Evolutionary conservation across 2,797 vertebrate genomes (phyloP).

Genomic region (Bryconaethiops microstoma): DNA sequence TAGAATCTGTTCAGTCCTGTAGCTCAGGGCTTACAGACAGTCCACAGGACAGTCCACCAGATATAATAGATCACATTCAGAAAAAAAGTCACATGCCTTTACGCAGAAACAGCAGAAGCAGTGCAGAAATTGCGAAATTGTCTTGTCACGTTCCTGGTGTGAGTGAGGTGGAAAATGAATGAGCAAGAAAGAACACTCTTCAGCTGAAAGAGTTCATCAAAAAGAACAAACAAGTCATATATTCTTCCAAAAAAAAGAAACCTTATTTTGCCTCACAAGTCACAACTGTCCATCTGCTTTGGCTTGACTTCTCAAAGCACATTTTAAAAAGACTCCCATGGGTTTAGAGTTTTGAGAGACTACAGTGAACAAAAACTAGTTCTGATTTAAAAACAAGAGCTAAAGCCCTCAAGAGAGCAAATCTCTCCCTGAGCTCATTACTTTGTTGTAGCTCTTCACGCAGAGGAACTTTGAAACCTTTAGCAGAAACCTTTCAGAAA

Average conservation of each 20-base stretch:
- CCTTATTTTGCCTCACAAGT: slow-evolving; percentile 13
- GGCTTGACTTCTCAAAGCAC: slow-evolving; percentile 13
- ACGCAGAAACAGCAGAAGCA: slow-evolving; percentile 3
- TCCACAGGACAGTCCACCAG: not conserved
- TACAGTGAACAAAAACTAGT: not conserved
- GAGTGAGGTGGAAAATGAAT: slow-evolving; percentile 37
- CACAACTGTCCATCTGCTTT: slow-evolving; percentile 12
- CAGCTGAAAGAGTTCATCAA: not conserved
- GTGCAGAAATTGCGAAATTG: slow-evolving; percentile 20
- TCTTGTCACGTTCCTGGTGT: slow-evolving; percentile 45
- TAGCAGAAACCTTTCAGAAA: not conserved
- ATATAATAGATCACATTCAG: slow-evolving; percentile 5
- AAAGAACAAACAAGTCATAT: slow-evolving; percentile 5
- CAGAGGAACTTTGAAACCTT: not conserved
- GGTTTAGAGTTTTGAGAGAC: slow-evolving; percentile 20
- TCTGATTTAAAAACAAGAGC: not conserved
- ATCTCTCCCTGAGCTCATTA: not conserved
- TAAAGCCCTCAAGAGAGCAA: not conserved
- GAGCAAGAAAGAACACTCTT: slow-evolving; percentile 17
- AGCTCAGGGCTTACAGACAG: not conserved
- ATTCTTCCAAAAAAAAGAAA: slow-evolving; percentile 25
- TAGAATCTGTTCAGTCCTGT: slow-evolving; percentile 3
- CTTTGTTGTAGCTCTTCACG: not conserved
- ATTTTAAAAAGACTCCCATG: slow-evolving; percentile 14
- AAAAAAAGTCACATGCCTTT: not conserved